Evolutionary conservation across 2,797 vertebrate species (phyloP), one percentile per base, ranked within the genome.

Genomic region (Intellagama lesueurii): DNA sequence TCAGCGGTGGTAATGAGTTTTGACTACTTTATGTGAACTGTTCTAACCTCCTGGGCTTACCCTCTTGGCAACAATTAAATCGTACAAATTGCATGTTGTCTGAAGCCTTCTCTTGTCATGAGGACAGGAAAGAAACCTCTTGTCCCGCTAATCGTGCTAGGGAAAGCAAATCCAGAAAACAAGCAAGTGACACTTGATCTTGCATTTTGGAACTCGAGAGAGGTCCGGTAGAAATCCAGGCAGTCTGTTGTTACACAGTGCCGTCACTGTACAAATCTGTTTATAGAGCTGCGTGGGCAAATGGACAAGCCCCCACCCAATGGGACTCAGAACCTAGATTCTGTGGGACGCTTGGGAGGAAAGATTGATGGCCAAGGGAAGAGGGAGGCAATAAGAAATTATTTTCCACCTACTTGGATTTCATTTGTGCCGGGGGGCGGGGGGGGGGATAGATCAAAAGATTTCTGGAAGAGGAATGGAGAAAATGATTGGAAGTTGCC

Each of bases 211-310:
- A 1, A 24, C 4, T 0, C 8, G 3, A 24, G 16, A 1, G 81
- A 83, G 2, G 6, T 64, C 82, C 66, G 44, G 0, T 5, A 88
- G 68, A 0, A 26, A 32, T 69, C 19, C 60, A 35, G 7, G 2
- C 70, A 8, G 72, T 72, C 6, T 26, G 16, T 52, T 26, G 16
- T 52, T 35, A 56, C 26, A 3, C 24, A n/a, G 49, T 12, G n/a
- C 32, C 22, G 35, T 0, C 0, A 72, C 19, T 47, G 52, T 32
- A 70, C 0, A 56, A 8, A 56, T 5, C 52, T 8, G 9, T 8
- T 30, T 30, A 4, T 28, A 79, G 47, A 0, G 49, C 32, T 72
- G 47, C 68, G 49, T 22, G 26, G 35, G 52, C 52, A 9, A 56
- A 56, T 11, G 52, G 52, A 56, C 11, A 56, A 14, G 52, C 14